A percentile compares a stretch with the other conserved stretches of the same genome.
phyloP scores from a whole-genome alignment of 2,888 invertebrate species.

The Zaprionus obscuricornis region DNA sequence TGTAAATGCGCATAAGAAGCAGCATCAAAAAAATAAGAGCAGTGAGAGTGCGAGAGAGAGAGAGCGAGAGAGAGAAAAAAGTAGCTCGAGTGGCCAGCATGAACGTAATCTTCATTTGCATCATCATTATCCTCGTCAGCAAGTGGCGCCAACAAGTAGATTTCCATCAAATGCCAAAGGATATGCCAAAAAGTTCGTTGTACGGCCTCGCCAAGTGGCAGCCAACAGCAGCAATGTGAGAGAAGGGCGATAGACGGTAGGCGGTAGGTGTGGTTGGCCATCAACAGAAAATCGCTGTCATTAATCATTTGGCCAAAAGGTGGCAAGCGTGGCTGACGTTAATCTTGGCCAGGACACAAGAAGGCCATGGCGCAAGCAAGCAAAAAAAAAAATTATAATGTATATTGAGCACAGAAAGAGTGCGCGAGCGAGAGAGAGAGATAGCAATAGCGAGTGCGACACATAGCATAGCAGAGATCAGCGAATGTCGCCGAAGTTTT shows the following conservation, averaged over 20 bases:
- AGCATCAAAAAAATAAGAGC: neutral
- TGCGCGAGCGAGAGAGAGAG: too few relatives aligned
- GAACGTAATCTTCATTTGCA: constrained; percentile 54
- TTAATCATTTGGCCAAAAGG: constrained; percentile 77
- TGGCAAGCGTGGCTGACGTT: constrained; percentile 59
- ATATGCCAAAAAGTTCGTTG: constrained; percentile 19
- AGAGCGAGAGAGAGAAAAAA: neutral
- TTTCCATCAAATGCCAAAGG: constrained; percentile 56
- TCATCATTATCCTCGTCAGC: constrained; percentile 28
- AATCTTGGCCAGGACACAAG: constrained; percentile 41
- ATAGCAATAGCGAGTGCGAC: neutral
- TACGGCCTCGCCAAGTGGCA: constrained; percentile 6
- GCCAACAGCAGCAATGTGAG: neutral
- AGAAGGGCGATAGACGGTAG: constrained; percentile 1
- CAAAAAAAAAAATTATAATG: constrained; percentile 10
- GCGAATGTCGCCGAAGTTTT: constrained; percentile 7
- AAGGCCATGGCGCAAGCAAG: too few relatives aligned
- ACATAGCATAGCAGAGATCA: neutral
- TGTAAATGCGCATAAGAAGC: constrained; percentile 51
- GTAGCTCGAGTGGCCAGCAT: constrained; percentile 39
- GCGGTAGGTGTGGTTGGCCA: constrained; percentile 25
- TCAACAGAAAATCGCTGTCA: constrained; percentile 66
- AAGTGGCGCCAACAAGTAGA: constrained; percentile 76
- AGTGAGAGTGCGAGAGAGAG: neutral
- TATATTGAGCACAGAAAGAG: too few relatives aligned